Conservation (phyloP, 1,140 invertebrate genomes). For the Drosophila bipectinata region DNA sequence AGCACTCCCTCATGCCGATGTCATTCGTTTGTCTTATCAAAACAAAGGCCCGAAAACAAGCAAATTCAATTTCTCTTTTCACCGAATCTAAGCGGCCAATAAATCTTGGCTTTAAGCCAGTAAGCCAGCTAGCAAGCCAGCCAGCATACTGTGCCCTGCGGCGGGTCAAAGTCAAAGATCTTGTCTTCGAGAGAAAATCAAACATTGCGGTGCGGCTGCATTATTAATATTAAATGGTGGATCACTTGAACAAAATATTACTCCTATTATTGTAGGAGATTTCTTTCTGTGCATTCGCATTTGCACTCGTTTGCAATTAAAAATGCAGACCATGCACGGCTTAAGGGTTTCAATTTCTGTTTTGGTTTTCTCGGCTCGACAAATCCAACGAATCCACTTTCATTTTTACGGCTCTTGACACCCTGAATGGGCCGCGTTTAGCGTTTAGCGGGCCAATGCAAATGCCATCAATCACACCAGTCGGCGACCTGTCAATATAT, state of each 20-base stretch:
- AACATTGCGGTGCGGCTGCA: constrained; percentile 31
- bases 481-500: constrained; percentile 54
- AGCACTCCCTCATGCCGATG: constrained; percentile 18
- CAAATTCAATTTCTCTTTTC: constrained; percentile 60
- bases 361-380: constrained; percentile 12
- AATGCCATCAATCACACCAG: constrained; percentile 45
- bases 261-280: neutral
- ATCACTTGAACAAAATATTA: neutral
- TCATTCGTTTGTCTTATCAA: constrained; percentile 43
- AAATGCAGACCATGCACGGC: constrained; percentile 67
- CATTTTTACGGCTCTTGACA: constrained; percentile 39
- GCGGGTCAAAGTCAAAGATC: constrained; percentile 54
- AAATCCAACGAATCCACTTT: constrained; percentile 41
- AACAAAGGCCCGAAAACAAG: constrained; percentile 42
- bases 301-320: constrained; percentile 45
- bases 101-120: constrained; percentile 54
- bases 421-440: constrained; percentile 7
- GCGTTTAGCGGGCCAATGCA: constrained; percentile 23
- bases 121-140: neutral
- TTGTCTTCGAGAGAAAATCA: constrained; percentile 40
- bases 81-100: constrained; percentile 55
- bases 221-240: constrained; percentile 15
- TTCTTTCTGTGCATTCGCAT: constrained; percentile 14
- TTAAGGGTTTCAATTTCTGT: constrained; percentile 45
- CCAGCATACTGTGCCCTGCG: constrained; percentile 45